Conservation (phyloP, 1,140 invertebrate genomes). For the Trachymyrmex cornetzi region DNA sequence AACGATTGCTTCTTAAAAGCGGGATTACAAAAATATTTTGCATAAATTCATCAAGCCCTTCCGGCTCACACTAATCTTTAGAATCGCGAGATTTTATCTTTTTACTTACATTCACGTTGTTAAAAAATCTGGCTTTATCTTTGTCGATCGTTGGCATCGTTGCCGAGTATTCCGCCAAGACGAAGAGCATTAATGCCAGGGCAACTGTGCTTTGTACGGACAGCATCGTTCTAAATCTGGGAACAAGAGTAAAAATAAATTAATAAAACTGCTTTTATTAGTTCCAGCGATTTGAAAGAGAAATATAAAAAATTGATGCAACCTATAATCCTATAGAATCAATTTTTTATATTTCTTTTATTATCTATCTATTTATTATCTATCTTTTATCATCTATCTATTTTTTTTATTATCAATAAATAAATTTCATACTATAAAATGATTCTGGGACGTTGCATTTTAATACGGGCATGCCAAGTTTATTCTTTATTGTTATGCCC, state of each 20-base stretch:
- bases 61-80: neutral
- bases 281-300: too few relatives aligned
- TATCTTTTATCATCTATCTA: too few relatives aligned
- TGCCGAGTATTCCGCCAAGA: conserved; percentile 72
- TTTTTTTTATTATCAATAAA: too few relatives aligned
- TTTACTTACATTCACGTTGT: conserved; percentile 80
- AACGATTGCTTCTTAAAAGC: neutral
- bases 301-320: too few relatives aligned
- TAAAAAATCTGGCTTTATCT: conserved; percentile 80
- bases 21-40: neutral
- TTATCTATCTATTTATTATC: too few relatives aligned
- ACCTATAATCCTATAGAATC: too few relatives aligned
- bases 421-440: too few relatives aligned
- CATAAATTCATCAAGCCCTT: neutral
- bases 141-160: conserved; percentile 79
- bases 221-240: conserved; percentile 71
- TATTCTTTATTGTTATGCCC: too few relatives aligned
- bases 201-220: conserved; percentile 69
- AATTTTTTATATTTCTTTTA: too few relatives aligned
- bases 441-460: too few relatives aligned
- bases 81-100: neutral
- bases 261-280: too few relatives aligned
- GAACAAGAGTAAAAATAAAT: neutral
- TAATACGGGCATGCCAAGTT: too few relatives aligned
- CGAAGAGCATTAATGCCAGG: conserved; percentile 70